phyloP scores from a whole-genome alignment of 2,113 vertebrate species.

The Calyptomena viridis region DNA sequence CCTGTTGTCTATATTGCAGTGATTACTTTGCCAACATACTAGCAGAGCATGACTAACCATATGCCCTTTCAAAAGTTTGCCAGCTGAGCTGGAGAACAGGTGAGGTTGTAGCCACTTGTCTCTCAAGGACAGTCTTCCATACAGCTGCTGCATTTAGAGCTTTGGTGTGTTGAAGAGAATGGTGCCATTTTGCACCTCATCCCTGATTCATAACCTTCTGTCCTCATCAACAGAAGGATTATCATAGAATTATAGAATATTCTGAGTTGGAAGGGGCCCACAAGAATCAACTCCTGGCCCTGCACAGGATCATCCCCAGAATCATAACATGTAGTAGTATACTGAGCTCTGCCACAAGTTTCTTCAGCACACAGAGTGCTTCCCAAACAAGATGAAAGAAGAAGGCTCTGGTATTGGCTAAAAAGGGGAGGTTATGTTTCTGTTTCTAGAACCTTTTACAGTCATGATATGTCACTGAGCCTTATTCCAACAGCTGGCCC shows the following conservation, averaged over 20 bases:
- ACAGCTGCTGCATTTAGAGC: background rate
- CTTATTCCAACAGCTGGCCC: background rate
- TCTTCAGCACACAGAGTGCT: background rate
- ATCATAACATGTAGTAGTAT: background rate
- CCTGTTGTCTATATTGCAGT: background rate
- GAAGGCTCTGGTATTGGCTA: background rate
- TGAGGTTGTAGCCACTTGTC: background rate
- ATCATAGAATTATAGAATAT: background rate
- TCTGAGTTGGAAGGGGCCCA: background rate
- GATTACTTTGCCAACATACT: background rate
- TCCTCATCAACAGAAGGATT: background rate
- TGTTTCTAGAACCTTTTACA: background rate
- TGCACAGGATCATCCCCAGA: background rate
- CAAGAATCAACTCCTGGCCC: background rate
- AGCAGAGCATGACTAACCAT: background rate
- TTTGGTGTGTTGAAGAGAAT: background rate
- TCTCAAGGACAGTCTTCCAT: background rate
- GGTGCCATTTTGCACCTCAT: background rate
- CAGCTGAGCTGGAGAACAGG: background rate
- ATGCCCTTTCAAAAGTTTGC: background rate
- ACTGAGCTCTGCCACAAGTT: background rate
- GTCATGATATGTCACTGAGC: background rate
- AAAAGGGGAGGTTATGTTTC: background rate
- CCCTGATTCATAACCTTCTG: background rate
- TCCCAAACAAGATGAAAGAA: background rate